Base-by-base conservation (phyloP, 2,797 vertebrate species). In the Bradypodion ventrale region DNA sequence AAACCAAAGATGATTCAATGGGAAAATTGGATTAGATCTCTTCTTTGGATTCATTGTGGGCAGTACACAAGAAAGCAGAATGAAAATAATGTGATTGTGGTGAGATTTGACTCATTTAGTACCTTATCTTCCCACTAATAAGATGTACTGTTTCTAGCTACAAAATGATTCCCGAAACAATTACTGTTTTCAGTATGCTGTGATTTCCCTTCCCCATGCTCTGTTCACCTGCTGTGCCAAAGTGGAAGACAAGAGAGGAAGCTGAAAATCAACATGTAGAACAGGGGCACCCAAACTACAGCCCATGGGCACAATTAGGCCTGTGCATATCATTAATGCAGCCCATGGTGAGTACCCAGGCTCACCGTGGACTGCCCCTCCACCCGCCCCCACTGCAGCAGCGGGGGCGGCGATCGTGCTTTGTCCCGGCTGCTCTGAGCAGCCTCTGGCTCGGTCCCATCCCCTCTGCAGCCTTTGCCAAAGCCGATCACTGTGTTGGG, bases 1-100 rank as follows among this genome's bases (percentile, higher is more conserved):
- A 40, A 42, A 85, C 76, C 32, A 83, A 23, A 78, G 80, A 77
- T 84, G 83, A 40, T 56, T 21, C 70, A 65, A 84, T 86, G 89
- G 76, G 84, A 88, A 37, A 72, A 75, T 60, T 87, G 68, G 40
- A 77, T 77, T 82, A 84, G 59, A 66, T 75, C 60, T 66, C 35
- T 63, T 37, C 19, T 56, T 44, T 35, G 23, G 83, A 75, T 84
- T n/a, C 35, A 66, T 27, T 78, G 84, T 66, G n/a, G 21, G 37
- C 65, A 12, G 75, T 40, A 52, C 29, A 65, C 19, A 40, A 0
- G 79, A n/a, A 59, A 80, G 42, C 44, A 83, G 72, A 8, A 86
- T 12, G 37, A 7, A n/a, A 0, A 15, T 1, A 35, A 49, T 7
- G 62, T 5, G 8, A 21, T n/a, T n/a, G n/a, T n/a, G 9, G 27